phyloP scores from a whole-genome alignment of 1,140 invertebrate genomes.

The Brachionus manjavacas region DNA sequence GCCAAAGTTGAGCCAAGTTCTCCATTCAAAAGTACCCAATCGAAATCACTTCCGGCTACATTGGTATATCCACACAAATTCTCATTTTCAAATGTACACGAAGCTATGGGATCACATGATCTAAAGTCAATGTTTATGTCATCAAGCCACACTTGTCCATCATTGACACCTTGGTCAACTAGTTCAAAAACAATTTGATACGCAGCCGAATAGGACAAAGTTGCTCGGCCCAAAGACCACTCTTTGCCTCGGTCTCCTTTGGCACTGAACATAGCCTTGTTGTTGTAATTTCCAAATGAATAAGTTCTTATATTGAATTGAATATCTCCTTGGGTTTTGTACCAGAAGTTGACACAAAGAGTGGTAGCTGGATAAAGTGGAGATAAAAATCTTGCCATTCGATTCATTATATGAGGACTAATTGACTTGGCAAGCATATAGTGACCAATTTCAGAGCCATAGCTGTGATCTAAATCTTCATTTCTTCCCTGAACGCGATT shows the following conservation, averaged over 20 bases:
- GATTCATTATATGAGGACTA: not conserved
- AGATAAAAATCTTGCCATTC: not conserved
- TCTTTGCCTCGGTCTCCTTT: not conserved
- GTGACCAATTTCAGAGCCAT: not conserved
- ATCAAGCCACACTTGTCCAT: conserved; percentile 16
- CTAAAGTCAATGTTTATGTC: not conserved
- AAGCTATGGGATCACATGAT: conserved; percentile 1
- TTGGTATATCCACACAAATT: not conserved
- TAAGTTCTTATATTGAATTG: conserved; percentile 22
- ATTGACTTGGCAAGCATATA: conserved; percentile 8
- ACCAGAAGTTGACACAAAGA: not conserved
- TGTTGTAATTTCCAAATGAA: conserved; percentile 26
- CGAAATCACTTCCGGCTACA: not conserved
- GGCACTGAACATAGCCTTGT: not conserved
- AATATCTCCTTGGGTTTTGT: not conserved
- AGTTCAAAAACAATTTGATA: conserved; percentile 41
- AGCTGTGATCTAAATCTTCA: not conserved
- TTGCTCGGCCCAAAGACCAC: conserved; percentile 23
- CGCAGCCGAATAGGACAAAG: not conserved
- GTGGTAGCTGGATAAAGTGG: conserved; percentile 3
- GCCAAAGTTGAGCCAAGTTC: not conserved
- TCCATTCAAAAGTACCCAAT: conserved; percentile 29
- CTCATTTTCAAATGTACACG: conserved; percentile 35
- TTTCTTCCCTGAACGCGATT: not conserved
- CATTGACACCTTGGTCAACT: not conserved